Conservation (phyloP, 2,113 vertebrate species). For the Aegypius monachus region DNA sequence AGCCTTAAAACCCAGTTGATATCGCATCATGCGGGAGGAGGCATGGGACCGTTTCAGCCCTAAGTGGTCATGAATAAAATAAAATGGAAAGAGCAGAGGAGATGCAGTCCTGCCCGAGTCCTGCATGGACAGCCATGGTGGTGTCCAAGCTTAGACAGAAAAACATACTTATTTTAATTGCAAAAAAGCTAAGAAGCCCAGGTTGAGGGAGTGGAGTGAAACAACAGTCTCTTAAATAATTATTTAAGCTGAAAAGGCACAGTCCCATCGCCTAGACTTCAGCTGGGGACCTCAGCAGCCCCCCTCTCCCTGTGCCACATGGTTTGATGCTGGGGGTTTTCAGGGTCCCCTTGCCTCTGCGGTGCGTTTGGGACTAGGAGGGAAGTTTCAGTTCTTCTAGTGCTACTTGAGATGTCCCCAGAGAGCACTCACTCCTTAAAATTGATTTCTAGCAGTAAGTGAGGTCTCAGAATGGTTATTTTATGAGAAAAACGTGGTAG, state of each 20-base stretch:
- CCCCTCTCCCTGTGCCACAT: accelerated
- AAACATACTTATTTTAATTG: background rate
- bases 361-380: background rate
- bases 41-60: background rate
- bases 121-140: background rate
- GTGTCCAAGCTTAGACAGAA: background rate
- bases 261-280: background rate
- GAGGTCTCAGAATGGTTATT: conserved; percentile 6
- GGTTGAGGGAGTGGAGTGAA: background rate
- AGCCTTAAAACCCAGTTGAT: background rate
- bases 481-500: background rate
- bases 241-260: background rate
- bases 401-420: background rate
- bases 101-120: background rate
- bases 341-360: background rate
- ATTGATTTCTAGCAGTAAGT: conserved; percentile 9
- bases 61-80: background rate
- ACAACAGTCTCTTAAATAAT: background rate
- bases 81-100: background rate
- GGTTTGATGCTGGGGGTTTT: background rate
- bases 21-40: accelerated
- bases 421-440: background rate
- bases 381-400: background rate
- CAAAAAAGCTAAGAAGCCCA: background rate
- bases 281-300: background rate